phyloP scores from a whole-genome alignment of 2,113 vertebrate species.

The Atherinomorus stipes region DNA sequence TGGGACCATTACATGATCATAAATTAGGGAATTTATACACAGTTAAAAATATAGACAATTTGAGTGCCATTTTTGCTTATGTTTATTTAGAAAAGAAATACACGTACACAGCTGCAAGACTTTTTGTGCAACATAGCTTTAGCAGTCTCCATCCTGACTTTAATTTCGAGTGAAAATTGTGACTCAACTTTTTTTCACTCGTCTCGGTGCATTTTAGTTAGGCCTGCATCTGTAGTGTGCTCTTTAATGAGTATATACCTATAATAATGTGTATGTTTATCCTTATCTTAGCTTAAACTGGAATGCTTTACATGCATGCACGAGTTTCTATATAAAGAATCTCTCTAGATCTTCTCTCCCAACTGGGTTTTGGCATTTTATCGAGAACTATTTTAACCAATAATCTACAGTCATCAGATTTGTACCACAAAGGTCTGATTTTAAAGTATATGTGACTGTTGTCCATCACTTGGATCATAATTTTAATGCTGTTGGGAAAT shows the following conservation, averaged over 20 bases:
- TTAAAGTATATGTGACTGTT: constrained; percentile 8
- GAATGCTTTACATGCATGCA: constrained; percentile 76
- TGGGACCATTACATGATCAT: neutral
- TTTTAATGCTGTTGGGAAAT: constrained; percentile 55
- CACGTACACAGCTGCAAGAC: constrained; percentile 4
- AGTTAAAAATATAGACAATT: constrained; percentile 11
- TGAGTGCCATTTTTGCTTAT: neutral
- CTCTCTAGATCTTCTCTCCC: constrained; percentile 46
- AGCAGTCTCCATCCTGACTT: constrained; percentile 31
- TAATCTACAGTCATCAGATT: neutral
- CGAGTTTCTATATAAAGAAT: constrained; percentile 65
- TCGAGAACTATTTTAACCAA: constrained; percentile 17
- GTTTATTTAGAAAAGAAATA: neutral
- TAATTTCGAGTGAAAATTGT: constrained; percentile 48
- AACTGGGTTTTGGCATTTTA: constrained; percentile 48
- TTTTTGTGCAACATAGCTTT: constrained; percentile 37
- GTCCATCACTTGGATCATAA: constrained; percentile 2
- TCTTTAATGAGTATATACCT: constrained; percentile 41
- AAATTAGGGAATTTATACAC: neutral
- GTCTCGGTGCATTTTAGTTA: constrained; percentile 44
- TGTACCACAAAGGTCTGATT: constrained; percentile 24
- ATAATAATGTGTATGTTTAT: constrained; percentile 54
- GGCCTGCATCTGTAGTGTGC: constrained; percentile 52
- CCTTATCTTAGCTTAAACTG: constrained; percentile 63
- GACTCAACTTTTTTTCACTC: constrained; percentile 38